Conservation (phyloP, 1,140 invertebrate genomes). For the Papilio polyxenes region DNA sequence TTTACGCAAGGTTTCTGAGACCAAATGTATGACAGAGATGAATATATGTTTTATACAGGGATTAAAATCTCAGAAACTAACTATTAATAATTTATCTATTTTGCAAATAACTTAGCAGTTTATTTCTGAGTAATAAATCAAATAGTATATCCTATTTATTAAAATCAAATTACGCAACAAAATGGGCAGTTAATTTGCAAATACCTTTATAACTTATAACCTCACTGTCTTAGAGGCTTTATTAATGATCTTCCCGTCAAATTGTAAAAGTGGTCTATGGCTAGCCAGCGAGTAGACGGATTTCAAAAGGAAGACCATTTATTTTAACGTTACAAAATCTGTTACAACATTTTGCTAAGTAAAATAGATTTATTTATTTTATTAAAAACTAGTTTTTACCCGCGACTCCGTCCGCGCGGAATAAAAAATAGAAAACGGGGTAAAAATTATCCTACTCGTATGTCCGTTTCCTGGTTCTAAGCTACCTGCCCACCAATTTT, state of each 20-base stretch:
- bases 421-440: no score
- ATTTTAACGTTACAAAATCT: not conserved
- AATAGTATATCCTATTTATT: not conserved
- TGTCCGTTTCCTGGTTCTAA: no score
- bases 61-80: no score
- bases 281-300: not conserved
- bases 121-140: not conserved
- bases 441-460: no score
- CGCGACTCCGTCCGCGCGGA: no score
- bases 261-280: not conserved
- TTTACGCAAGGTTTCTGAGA: not conserved
- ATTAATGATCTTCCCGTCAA: slow-evolving; percentile 12
- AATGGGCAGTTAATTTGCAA: not conserved
- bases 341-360: not conserved
- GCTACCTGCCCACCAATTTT: no score
- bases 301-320: not conserved
- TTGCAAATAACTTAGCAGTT: not conserved
- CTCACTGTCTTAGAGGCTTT: not conserved
- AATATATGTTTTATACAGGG: no score
- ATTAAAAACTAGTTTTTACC: no score
- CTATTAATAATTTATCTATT: not conserved
- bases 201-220: not conserved
- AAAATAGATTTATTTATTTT: not conserved
- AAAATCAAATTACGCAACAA: slow-evolving; percentile 18
- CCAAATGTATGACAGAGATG: no score